Conservation (phyloP, 2,113 vertebrate species). For the Ia io region DNA sequence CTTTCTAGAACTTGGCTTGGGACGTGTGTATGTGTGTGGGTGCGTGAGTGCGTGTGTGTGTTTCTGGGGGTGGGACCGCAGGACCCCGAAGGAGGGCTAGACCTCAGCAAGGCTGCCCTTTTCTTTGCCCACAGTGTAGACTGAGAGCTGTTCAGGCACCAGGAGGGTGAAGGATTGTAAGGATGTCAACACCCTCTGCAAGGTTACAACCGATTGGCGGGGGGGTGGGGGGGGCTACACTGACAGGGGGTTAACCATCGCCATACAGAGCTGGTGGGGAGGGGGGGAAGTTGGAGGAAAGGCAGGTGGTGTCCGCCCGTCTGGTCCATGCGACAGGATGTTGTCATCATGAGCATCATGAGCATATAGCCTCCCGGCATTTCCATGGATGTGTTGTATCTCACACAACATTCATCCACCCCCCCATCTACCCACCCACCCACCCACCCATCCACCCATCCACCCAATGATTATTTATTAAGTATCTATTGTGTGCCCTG, state of each 20-base stretch:
- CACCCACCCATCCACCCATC: neutral
- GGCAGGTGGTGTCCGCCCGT: neutral
- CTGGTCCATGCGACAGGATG: neutral
- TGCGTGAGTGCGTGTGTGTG: fast-evolving
- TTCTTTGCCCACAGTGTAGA: neutral
- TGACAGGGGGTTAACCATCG: neutral
- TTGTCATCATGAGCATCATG: neutral
- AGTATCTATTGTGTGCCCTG: fast-evolving
- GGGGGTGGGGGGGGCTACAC: neutral
- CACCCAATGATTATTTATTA: neutral
- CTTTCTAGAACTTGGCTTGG: neutral
- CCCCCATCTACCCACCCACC: neutral
- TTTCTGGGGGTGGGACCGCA: too few relatives aligned
- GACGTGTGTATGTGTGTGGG: fast-evolving
- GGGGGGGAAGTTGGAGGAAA: neutral
- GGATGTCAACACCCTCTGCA: neutral
- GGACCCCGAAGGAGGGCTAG: neutral
- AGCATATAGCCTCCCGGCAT: neutral
- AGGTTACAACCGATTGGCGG: neutral
- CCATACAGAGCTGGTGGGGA: fast-evolving
- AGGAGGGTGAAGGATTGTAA: neutral
- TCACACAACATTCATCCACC: neutral
- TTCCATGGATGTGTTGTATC: neutral
- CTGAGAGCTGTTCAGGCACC: neutral
- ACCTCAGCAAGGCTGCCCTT: neutral